Conservation (phyloP, 1,140 invertebrate genomes). For the Drosophila gunungcola region DNA sequence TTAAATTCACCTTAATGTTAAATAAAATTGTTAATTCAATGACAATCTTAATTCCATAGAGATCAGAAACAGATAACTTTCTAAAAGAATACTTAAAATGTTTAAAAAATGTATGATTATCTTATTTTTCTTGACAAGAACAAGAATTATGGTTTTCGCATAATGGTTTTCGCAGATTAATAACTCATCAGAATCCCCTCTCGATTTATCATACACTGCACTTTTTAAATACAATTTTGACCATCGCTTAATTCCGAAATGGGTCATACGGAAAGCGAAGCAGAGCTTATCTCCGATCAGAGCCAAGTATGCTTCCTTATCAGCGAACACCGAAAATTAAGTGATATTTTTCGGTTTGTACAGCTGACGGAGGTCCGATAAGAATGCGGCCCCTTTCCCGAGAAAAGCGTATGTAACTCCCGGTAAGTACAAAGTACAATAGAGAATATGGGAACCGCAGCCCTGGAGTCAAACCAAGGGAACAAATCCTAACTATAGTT, state of each 20-base stretch:
- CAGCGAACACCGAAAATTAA: slow-evolving; percentile 59
- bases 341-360: slow-evolving; percentile 69
- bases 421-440: slow-evolving; percentile 3
- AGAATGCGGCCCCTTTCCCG: slow-evolving; percentile 1
- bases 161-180: background rate
- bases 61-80: too few relatives aligned
- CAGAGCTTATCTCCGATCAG: slow-evolving; percentile 29
- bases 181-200: background rate
- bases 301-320: slow-evolving; percentile 48
- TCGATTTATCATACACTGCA: slow-evolving; percentile 7
- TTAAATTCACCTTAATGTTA: too few relatives aligned
- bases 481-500: too few relatives aligned
- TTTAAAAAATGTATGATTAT: too few relatives aligned
- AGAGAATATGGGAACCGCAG: too few relatives aligned
- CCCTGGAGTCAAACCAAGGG: too few relatives aligned
- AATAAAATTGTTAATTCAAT: too few relatives aligned
- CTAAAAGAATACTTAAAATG: too few relatives aligned
- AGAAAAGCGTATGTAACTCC: slow-evolving; percentile 6
- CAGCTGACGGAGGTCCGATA: slow-evolving; percentile 57
- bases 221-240: slow-evolving; percentile 9
- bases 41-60: too few relatives aligned
- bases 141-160: too few relatives aligned
- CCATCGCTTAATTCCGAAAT: slow-evolving; percentile 26
- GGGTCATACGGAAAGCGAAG: slow-evolving; percentile 29
- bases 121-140: too few relatives aligned